These are phyloP conservation scores for Bujurquina vittata DNA, from an alignment of 2,113 vertebrate genomes.

Conservation along the genomic window DNA sequence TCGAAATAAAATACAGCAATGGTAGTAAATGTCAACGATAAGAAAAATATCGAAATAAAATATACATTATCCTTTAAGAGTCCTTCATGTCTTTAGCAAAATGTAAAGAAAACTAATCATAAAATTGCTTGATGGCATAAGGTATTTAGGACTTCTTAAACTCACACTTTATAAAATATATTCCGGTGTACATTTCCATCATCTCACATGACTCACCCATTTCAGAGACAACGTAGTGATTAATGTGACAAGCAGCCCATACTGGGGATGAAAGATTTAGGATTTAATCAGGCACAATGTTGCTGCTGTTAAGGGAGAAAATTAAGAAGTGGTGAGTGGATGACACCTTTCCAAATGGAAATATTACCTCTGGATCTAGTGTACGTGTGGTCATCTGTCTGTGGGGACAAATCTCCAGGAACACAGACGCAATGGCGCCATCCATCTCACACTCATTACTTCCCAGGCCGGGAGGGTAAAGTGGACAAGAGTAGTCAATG, in stretches of 20 bases:
- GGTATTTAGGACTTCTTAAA: background rate
- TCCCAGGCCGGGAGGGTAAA: constrained; percentile 13
- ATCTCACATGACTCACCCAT: constrained; percentile 32
- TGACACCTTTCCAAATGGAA: constrained; percentile 64
- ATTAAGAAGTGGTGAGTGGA: constrained; percentile 55
- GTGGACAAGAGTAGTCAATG: constrained; percentile 34
- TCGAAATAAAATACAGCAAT: background rate
- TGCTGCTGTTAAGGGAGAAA: constrained; percentile 55
- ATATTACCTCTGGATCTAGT: constrained; percentile 50
- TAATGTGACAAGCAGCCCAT: constrained; percentile 32
- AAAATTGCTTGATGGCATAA: background rate
- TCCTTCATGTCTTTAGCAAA: background rate
- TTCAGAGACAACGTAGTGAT: constrained; percentile 42
- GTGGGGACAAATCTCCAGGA: constrained; percentile 28
- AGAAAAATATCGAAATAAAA: background rate
- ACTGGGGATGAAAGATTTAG: constrained; percentile 66
- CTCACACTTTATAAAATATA: constrained; percentile 12
- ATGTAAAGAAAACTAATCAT: background rate
- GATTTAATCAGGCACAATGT: constrained; percentile 65
- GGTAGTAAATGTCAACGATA: background rate
- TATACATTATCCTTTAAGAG: background rate
- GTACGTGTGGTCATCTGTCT: constrained; percentile 44
- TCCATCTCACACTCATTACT: constrained; percentile 62
- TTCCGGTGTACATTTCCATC: constrained; percentile 8
- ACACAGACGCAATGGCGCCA: constrained; percentile 16